Conservation (phyloP, 2,113 vertebrate species). For the Phoxinus phoxinus region DNA sequence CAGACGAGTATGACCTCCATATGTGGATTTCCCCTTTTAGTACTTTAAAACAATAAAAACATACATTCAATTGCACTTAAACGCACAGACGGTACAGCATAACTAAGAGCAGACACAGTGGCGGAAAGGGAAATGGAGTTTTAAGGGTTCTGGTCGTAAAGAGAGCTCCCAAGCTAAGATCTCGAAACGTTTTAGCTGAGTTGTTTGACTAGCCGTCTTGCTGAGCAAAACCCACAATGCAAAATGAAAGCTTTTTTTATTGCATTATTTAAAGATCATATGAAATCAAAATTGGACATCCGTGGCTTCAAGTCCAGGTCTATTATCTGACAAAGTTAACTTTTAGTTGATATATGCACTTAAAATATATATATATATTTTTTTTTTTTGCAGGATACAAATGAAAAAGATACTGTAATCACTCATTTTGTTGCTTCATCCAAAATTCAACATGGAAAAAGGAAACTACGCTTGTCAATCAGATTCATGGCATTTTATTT, state of each 20-base stretch:
- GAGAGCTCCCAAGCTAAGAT: slow-evolving; percentile 17
- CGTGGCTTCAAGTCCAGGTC: neutral
- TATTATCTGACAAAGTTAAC: neutral
- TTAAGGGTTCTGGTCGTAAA: slow-evolving; percentile 20
- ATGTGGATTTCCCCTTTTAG: slow-evolving; percentile 43
- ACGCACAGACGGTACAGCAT: neutral
- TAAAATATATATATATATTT: neutral
- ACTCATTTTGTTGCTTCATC: neutral
- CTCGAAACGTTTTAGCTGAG: slow-evolving; percentile 8
- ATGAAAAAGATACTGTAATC: neutral
- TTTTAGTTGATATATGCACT: neutral
- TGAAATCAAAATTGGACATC: neutral
- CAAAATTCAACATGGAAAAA: neutral
- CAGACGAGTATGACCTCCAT: slow-evolving; percentile 11
- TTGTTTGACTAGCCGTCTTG: neutral
- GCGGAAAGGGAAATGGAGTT: slow-evolving; percentile 18
- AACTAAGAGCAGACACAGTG: slow-evolving; percentile 12
- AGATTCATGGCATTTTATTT: neutral
- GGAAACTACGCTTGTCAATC: neutral
- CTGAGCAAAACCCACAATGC: slow-evolving; percentile 24
- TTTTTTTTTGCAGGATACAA: neutral
- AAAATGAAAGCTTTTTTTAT: slow-evolving; percentile 24
- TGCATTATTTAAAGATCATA: slow-evolving; percentile 11
- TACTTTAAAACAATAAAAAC: neutral
- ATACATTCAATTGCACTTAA: neutral